These are phyloP conservation scores for Amphiprion clarkii DNA, from an alignment of 2,797 vertebrate genomes.

Conservation along the genomic window DNA sequence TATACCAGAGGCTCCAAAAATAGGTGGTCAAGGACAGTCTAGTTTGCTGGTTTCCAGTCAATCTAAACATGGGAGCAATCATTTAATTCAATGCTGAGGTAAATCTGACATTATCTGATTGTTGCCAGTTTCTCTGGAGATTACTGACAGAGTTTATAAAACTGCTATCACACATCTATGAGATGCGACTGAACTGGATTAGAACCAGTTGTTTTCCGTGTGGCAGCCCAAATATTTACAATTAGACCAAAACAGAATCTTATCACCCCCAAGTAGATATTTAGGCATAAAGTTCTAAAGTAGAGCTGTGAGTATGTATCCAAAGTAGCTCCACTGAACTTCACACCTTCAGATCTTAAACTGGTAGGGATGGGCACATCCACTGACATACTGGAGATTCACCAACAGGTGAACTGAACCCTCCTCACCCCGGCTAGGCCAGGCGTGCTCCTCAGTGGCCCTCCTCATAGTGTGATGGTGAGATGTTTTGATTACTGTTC, in stretches of 20 bases:
- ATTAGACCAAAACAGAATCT: slow-evolving; percentile 75
- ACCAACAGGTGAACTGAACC: slow-evolving; percentile 27
- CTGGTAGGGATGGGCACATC: slow-evolving; percentile 33
- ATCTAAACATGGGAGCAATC: slow-evolving; percentile 80
- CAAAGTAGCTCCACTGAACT: slow-evolving; percentile 54
- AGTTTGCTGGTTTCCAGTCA: slow-evolving; percentile 84
- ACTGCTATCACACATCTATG: slow-evolving; percentile 85
- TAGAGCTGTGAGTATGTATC: slow-evolving; percentile 52
- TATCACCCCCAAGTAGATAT: slow-evolving; percentile 57
- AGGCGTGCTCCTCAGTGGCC: slow-evolving; percentile 36
- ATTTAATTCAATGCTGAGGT: slow-evolving; percentile 79
- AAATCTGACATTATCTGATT: slow-evolving; percentile 83
- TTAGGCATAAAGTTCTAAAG: slow-evolving; percentile 68
- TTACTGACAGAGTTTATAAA: slow-evolving; percentile 82
- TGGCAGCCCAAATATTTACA: slow-evolving; percentile 82
- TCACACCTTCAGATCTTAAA: slow-evolving; percentile 47
- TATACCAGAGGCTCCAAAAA: slow-evolving; percentile 81
- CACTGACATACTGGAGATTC: slow-evolving; percentile 25
- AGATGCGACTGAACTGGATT: slow-evolving; percentile 82
- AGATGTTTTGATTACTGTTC: slow-evolving; percentile 57
- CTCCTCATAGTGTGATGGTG: slow-evolving; percentile 48
- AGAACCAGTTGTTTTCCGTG: slow-evolving; percentile 78
- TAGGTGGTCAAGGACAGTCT: slow-evolving; percentile 83
- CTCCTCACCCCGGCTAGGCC: slow-evolving; percentile 34
- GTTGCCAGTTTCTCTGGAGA: slow-evolving; percentile 82